Percentiles rank a stretch among this genome's conserved stretches.
These are phyloP conservation scores for Trypoxylus dichotomus DNA, from an alignment of 1,140 invertebrate species.

Conservation along the genomic window DNA sequence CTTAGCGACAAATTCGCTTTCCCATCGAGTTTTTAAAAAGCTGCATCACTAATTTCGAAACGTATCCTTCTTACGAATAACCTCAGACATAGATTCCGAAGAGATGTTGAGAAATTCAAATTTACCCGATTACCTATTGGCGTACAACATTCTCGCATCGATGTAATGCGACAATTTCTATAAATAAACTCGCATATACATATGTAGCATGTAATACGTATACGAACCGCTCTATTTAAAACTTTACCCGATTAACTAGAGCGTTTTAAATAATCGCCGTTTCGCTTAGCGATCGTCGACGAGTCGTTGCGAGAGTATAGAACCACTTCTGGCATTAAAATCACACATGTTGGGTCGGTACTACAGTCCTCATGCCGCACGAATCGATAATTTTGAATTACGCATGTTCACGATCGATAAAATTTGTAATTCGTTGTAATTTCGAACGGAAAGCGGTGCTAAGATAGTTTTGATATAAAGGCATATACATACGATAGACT, in stretches of 20 bases:
- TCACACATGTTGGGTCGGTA: background rate
- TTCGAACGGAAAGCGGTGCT: background rate
- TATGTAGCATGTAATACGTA: background rate
- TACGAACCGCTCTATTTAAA: background rate
- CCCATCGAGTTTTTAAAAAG: too few species aligned
- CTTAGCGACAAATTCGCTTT: too few species aligned
- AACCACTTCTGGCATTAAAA: conserved; percentile 6
- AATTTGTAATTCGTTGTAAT: background rate
- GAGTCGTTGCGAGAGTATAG: background rate
- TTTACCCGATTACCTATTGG: background rate
- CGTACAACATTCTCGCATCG: background rate
- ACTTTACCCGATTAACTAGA: conserved; percentile 1
- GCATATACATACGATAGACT: too few species aligned
- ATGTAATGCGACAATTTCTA: conserved; percentile 3
- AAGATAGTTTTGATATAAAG: background rate
- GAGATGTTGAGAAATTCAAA: background rate
- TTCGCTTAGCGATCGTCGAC: background rate
- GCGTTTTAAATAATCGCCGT: background rate
- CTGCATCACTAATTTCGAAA: background rate
- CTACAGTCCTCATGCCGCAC: background rate
- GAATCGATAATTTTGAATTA: background rate
- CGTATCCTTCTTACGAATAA: background rate
- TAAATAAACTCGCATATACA: background rate
- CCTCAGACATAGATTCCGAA: background rate
- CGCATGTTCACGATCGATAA: background rate